A percentile compares a stretch with the other conserved stretches of the same genome.
Evolutionary conservation across 2,888 invertebrate genomes (phyloP).

Genomic region (Trissoscelio sp.): DNA sequence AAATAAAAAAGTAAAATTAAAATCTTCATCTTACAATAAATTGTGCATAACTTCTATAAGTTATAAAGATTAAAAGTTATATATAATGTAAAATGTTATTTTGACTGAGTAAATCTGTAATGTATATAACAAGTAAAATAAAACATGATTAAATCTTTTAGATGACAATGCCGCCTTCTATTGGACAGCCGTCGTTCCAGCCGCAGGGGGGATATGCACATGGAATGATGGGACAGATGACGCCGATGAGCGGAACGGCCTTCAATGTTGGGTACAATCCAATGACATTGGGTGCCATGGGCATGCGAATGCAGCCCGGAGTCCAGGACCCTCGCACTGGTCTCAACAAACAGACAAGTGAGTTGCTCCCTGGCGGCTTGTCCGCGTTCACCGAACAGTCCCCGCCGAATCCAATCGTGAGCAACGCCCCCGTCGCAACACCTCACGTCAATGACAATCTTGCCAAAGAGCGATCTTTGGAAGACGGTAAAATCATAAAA

Average conservation of each 20-base stretch:
- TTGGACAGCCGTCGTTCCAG: constrained; percentile 86
- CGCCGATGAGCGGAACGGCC: constrained; percentile 84
- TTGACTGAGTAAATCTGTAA: too few species aligned
- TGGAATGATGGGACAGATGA: constrained; percentile 88
- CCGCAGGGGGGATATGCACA: constrained; percentile 89
- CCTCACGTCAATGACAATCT: constrained; percentile 60
- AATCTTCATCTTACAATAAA: too few species aligned
- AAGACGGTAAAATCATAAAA: constrained; percentile 81
- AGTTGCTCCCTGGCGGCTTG: constrained; percentile 86
- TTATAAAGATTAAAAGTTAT: too few species aligned
- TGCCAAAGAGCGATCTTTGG: constrained; percentile 82
- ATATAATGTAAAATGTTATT: too few species aligned
- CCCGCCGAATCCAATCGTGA: constrained; percentile 78
- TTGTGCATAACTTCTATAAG: too few species aligned
- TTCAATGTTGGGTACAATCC: constrained; percentile 84
- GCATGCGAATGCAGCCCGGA: constrained; percentile 83
- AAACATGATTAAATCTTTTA: constrained; percentile 81
- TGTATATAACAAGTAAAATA: too few species aligned
- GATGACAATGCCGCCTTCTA: constrained; percentile 90
- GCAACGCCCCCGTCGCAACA: constrained; percentile 74
- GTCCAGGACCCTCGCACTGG: constrained; percentile 74
- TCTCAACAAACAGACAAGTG: constrained; percentile 84
- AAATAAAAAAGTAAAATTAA: too few species aligned
- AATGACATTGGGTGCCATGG: constrained; percentile 84
- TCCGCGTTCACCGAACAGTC: constrained; percentile 77